Evolutionary conservation across 2,113 vertebrate species (phyloP).

Genomic region (Strix uralensis): DNA sequence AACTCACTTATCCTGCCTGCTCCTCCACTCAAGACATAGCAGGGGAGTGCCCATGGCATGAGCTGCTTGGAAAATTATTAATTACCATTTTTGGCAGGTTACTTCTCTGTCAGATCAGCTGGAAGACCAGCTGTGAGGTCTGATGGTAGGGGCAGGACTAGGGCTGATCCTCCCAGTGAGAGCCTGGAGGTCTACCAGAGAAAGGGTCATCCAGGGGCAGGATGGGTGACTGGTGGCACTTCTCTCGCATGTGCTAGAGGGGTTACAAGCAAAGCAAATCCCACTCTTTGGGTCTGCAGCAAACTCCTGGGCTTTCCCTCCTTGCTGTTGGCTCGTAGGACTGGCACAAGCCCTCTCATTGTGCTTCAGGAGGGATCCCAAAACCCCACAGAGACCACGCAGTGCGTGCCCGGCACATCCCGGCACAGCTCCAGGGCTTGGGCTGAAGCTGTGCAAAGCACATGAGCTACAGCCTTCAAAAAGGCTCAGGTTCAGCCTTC

Average conservation of each 20-base stretch:
- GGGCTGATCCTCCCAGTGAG: background rate
- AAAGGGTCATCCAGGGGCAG: background rate
- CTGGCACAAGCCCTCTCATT: background rate
- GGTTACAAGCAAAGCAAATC: background rate
- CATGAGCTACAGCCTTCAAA: background rate
- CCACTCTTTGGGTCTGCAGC: background rate
- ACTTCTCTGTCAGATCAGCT: background rate
- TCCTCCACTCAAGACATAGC: background rate
- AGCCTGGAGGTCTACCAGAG: background rate
- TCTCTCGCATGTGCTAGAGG: background rate
- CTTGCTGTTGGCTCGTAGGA: background rate
- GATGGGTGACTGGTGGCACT: background rate
- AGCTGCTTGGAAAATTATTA: background rate
- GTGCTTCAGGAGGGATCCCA: background rate
- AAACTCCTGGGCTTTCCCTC: background rate
- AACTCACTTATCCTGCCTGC: background rate
- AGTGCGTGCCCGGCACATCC: rapidly evolving
- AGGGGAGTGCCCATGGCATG: rapidly evolving
- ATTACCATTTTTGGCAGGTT: background rate
- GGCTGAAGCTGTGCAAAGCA: background rate
- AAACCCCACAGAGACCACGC: background rate
- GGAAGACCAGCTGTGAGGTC: background rate
- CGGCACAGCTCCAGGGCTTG: background rate
- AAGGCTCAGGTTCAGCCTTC: background rate
- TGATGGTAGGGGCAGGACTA: background rate